These are phyloP conservation scores for Calyptommatus sinebrachiatus DNA, from an alignment of 2,113 vertebrate genomes.

Conservation along the genomic window DNA sequence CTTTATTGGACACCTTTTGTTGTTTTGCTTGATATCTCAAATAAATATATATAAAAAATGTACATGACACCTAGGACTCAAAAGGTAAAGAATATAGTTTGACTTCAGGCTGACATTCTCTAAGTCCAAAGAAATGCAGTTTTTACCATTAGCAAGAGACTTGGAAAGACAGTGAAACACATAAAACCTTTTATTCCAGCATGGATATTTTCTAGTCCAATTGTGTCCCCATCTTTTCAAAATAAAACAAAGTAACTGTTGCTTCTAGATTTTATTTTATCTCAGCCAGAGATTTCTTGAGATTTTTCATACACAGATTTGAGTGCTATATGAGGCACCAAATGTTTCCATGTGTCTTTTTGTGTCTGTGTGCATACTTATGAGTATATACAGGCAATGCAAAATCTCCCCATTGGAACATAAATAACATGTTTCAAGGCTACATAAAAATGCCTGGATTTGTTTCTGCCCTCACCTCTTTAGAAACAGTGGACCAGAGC, in stretches of 20 bases:
- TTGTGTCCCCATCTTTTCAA: neutral
- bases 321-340: constrained; percentile 35
- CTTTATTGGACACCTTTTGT: too few relatives aligned
- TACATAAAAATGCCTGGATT: too few relatives aligned
- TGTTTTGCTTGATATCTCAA: constrained; percentile 7
- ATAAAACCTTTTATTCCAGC: constrained; percentile 27
- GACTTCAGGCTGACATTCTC: neutral
- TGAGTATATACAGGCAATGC: neutral
- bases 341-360: too few relatives aligned
- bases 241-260: constrained; percentile 27
- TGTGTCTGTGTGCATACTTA: constrained; percentile 43
- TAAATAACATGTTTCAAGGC: neutral
- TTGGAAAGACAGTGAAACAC: constrained; percentile 12
- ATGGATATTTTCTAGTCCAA: constrained; percentile 32
- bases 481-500: too few relatives aligned
- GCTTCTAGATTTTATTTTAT: constrained; percentile 50
- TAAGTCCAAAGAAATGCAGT: constrained; percentile 19
- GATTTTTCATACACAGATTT: constrained; percentile 32
- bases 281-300: constrained; percentile 55
- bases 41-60: constrained; percentile 21
- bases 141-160: constrained; percentile 24
- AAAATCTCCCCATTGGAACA: neutral
- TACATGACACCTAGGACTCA: constrained; percentile 22
- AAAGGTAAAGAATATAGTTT: constrained; percentile 22
- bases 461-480: too few relatives aligned